Base-by-base conservation (phyloP, 2,797 vertebrate genomes). In the Lindbergichthys nudifrons region DNA sequence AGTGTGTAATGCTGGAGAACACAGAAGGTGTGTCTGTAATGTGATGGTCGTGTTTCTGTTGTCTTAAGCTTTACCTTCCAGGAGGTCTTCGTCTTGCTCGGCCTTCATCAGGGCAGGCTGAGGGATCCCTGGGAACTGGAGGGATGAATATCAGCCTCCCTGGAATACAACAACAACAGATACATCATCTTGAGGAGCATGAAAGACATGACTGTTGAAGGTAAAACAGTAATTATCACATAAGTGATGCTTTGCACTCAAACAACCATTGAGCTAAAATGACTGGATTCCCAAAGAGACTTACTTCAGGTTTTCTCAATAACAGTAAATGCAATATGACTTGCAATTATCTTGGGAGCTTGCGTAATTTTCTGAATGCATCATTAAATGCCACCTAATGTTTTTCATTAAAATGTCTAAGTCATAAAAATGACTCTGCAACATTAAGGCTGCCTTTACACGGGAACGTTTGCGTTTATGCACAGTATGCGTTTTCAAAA, bases 31-130 rank as follows among this genome's bases (percentile, higher is more conserved):
- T 48, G 76, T 71, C 23, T 73, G 42, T 69, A 19, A 18, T 11
- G 46, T 11, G 52, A 43, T 0, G 41, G 9, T 80, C 48, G 48
- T 50, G 60, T 80, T 81, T 88, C 75, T 79, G 76, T 85, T 84
- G 57, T 84, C 26, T 65, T 75, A 59, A 73, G 56, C 53, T 1
- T 86, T 90, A 94, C 93, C 93, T 91, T 93, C 89, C 3, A 89
- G 70, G 82, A 90, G 78, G 72, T 90, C 93, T 77, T 65, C 80
- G 18, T 92, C 87, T 72, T 85, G 87, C 26, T 84, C 69, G 11
- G 86, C 41, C 84, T 83, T 92, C 93, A 94, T 94, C 65, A 30
- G 79, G 54, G 45, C 60, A 65, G 81, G 83, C 84, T 82, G 85
- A 77, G 50, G 62, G 75, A 82, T 86, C 82, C 84, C 82, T 60